These are phyloP conservation scores for Ataeniobius toweri DNA, from an alignment of 2,797 vertebrate genomes.

Conservation along the genomic window DNA sequence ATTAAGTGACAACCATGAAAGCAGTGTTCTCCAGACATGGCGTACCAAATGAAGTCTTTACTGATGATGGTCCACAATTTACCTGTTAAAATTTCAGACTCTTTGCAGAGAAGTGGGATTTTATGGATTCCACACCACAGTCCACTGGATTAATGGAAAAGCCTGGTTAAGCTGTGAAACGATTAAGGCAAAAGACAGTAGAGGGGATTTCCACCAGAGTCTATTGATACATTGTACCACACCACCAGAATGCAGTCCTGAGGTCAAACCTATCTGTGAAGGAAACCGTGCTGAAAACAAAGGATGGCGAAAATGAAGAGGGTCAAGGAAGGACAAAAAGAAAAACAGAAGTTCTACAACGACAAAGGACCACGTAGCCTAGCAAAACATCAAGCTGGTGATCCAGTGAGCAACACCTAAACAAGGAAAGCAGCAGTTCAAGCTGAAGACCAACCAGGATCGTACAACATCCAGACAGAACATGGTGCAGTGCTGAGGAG, in stretches of 20 bases:
- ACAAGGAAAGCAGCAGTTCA: too few relatives aligned
- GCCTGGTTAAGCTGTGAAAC: constrained; percentile 24
- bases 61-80: constrained; percentile 11
- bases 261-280: neutral
- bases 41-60: too few relatives aligned
- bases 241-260: constrained; percentile 5
- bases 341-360: too few relatives aligned
- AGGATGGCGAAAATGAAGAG: neutral
- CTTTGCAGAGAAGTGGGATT: neutral
- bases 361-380: too few relatives aligned
- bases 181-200: constrained; percentile 11
- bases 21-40: constrained; percentile 24
- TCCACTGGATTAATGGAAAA: neutral
- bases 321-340: neutral
- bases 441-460: too few relatives aligned
- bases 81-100: neutral
- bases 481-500: too few relatives aligned
- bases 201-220: constrained; percentile 12
- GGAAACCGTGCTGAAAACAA: neutral
- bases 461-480: too few relatives aligned
- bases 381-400: too few relatives aligned
- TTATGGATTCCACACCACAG: neutral
- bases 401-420: too few relatives aligned
- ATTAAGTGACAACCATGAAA: constrained; percentile 31
- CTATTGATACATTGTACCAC: constrained; percentile 26